Evolutionary conservation across 2,797 vertebrate genomes (phyloP).

Genomic region (Arvicola amphibius): DNA sequence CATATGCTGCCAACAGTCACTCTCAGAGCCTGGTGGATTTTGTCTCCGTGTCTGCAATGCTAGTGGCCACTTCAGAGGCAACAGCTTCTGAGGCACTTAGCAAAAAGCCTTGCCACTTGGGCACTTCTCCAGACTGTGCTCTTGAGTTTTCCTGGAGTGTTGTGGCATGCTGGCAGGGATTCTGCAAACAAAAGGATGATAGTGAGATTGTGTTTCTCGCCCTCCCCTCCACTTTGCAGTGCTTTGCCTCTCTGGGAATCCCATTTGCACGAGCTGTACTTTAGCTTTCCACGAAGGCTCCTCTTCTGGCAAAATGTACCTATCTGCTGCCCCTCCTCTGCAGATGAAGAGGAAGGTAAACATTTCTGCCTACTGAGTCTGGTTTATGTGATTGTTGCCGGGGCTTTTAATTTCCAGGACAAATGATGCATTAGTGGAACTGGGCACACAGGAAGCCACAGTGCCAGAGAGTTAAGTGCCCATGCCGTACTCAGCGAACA

Average conservation of each 20-base stretch:
- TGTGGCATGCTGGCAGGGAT: neutral
- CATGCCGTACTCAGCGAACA: conserved; percentile 68
- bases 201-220: neutral
- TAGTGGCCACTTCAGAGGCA: neutral
- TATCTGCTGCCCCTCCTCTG: neutral
- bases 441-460: conserved; percentile 74
- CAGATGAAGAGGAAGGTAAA: conserved; percentile 58
- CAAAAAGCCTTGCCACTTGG: neutral
- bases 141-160: neutral
- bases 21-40: neutral
- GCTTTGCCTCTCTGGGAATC: neutral
- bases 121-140: neutral
- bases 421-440: conserved; percentile 80
- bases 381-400: conserved; percentile 75
- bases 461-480: conserved; percentile 78
- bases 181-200: conserved; percentile 35
- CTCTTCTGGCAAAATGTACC: neutral
- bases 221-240: neutral
- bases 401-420: conserved; percentile 71
- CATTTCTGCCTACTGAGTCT: conserved; percentile 58
- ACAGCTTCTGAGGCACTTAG: conserved; percentile 8
- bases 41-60: neutral
- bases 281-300: neutral
- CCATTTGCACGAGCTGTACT: neutral
- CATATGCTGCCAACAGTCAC: neutral